Evolutionary conservation across 30 jellyfish, hydroid and myxozoan species (phyloP).

Genomic region (Turritopsis rubra): DNA sequence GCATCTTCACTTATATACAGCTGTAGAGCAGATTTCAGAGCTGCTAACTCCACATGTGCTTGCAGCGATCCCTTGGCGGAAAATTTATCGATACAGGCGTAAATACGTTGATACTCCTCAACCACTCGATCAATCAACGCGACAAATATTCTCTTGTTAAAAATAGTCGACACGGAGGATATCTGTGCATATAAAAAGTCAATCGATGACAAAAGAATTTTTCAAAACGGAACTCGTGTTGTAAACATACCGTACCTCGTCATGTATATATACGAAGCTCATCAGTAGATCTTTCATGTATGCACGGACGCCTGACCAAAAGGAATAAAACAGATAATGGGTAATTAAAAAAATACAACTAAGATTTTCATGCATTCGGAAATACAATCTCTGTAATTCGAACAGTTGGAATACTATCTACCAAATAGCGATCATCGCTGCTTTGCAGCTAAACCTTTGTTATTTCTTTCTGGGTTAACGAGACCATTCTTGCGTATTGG

Average conservation of each 20-base stretch:
- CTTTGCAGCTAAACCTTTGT: no score
- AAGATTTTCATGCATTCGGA: no score
- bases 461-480: no score
- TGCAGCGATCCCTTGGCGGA: slow-evolving; percentile 71
- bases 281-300: slow-evolving; percentile 68
- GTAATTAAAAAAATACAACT: no score
- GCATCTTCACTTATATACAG: slow-evolving; percentile 45
- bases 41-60: slow-evolving; percentile 64
- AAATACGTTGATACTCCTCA: slow-evolving; percentile 63
- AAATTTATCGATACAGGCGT: slow-evolving; percentile 56
- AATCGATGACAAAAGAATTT: not conserved
- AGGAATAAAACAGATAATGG: no score
- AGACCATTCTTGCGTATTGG: no score
- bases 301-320: slow-evolving; percentile 87
- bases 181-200: slow-evolving; percentile 28
- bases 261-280: slow-evolving; percentile 63
- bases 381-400: no score
- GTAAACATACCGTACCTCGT: slow-evolving; percentile 49
- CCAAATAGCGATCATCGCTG: no score
- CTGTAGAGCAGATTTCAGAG: slow-evolving; percentile 43
- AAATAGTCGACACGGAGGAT: slow-evolving; percentile 59
- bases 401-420: no score
- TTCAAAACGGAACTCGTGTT: not conserved
- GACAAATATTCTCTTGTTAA: slow-evolving; percentile 46
- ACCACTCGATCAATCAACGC: slow-evolving; percentile 51